Conservation (phyloP, 2,888 invertebrate species). For the Zeuzera pyrina region DNA sequence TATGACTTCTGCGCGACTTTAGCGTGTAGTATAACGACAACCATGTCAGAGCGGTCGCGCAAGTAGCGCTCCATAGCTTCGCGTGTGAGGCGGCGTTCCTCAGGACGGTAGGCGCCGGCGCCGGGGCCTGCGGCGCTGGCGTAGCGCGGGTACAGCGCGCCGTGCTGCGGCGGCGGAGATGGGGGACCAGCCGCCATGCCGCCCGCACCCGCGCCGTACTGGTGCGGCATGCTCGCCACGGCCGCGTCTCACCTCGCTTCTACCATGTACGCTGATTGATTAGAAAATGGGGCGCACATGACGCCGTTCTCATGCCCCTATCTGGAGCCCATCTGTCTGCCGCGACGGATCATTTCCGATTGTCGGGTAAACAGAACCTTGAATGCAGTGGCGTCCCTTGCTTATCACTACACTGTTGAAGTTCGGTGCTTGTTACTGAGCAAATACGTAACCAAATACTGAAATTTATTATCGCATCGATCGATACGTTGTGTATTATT, state of each 20-base stretch:
- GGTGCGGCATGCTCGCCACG: constrained; percentile 83
- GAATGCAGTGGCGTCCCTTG: constrained; percentile 25
- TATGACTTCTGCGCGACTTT: constrained; percentile 99
- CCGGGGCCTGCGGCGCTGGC: constrained; percentile 71
- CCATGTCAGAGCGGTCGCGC: constrained; percentile 94
- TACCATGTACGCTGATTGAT: constrained; percentile 34
- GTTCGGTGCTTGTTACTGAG: constrained; percentile 5
- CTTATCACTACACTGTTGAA: constrained; percentile 15
- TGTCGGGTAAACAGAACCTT: constrained; percentile 7
- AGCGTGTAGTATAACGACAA: constrained; percentile 97
- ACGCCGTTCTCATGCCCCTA: constrained; percentile 23
- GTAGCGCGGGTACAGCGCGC: constrained; percentile 76
- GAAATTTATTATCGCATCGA: constrained; percentile 31
- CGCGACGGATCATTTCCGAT: constrained; percentile 11
- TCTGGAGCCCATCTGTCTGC: constrained; percentile 8
- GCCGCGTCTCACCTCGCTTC: constrained; percentile 53
- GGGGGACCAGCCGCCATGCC: constrained; percentile 86
- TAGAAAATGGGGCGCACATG: constrained; percentile 19
- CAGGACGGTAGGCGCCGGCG: constrained; percentile 78
- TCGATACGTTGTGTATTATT: constrained; percentile 66
- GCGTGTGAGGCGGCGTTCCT: constrained; percentile 87
- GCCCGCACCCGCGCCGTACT: constrained; percentile 80
- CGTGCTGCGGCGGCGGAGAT: constrained; percentile 75
- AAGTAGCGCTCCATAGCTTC: constrained; percentile 98
- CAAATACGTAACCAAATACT: constrained; percentile 16